Conservation (phyloP, 2,113 vertebrate species). For the Sturnus vulgaris region DNA sequence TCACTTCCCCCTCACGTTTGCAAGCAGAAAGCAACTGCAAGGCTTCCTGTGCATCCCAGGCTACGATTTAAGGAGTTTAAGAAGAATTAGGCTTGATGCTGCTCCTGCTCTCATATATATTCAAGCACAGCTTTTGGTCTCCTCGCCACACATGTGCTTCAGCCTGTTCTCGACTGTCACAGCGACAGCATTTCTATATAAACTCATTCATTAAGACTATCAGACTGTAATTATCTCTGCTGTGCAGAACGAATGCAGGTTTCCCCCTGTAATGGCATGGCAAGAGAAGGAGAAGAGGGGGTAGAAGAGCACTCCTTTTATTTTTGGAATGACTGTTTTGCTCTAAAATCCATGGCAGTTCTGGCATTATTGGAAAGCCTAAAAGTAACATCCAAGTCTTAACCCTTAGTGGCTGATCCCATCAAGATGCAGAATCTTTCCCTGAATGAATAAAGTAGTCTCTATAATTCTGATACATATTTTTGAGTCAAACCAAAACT, state of each 20-base stretch:
- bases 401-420: neutral
- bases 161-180: neutral
- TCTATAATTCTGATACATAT: neutral
- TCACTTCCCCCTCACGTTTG: constrained; percentile 26
- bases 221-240: neutral
- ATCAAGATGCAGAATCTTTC: neutral
- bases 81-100: neutral
- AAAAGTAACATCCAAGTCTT: neutral
- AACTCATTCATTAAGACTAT: constrained; percentile 1
- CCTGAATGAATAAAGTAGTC: neutral
- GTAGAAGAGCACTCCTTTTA: neutral
- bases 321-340: neutral
- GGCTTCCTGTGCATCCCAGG: neutral
- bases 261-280: neutral
- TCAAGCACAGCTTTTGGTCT: neutral
- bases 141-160: neutral
- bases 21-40: neutral
- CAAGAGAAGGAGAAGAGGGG: neutral
- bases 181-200: neutral
- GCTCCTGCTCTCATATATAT: neutral
- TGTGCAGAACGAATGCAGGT: neutral
- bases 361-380: neutral
- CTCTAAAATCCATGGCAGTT: neutral
- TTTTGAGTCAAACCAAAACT: neutral
- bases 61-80: neutral